Evolutionary conservation across 2,797 vertebrate species (phyloP).

Genomic region (Cuculus canorus): DNA sequence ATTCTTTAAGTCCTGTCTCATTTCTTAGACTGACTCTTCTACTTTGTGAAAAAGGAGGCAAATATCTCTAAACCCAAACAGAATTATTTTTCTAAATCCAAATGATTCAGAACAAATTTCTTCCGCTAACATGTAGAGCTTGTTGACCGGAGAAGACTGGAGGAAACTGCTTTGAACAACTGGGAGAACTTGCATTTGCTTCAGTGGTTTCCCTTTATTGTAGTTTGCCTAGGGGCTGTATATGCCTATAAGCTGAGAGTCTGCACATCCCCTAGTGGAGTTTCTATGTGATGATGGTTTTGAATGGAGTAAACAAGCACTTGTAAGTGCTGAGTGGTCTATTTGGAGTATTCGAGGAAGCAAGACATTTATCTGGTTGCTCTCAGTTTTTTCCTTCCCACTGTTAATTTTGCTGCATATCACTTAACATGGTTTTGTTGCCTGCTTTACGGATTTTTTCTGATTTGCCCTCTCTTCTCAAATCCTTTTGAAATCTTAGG

Average conservation of each 20-base stretch:
- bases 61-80: background rate
- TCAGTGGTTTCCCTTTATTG: background rate
- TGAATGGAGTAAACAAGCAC: background rate
- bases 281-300: background rate
- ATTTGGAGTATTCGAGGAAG: background rate
- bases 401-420: background rate
- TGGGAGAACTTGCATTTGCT: background rate
- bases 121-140: background rate
- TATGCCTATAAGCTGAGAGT: background rate
- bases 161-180: background rate
- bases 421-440: fast-evolving
- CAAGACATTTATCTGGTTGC: background rate
- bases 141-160: background rate
- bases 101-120: background rate
- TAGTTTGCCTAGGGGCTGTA: background rate
- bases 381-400: background rate
- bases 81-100: background rate
- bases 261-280: background rate
- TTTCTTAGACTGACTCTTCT: background rate
- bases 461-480: background rate
- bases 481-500: background rate
- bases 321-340: background rate
- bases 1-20: background rate
- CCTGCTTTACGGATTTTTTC: background rate
- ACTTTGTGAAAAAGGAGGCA: background rate